phyloP scores from a whole-genome alignment of 2,113 vertebrate species.

The Crotalus helleri region DNA sequence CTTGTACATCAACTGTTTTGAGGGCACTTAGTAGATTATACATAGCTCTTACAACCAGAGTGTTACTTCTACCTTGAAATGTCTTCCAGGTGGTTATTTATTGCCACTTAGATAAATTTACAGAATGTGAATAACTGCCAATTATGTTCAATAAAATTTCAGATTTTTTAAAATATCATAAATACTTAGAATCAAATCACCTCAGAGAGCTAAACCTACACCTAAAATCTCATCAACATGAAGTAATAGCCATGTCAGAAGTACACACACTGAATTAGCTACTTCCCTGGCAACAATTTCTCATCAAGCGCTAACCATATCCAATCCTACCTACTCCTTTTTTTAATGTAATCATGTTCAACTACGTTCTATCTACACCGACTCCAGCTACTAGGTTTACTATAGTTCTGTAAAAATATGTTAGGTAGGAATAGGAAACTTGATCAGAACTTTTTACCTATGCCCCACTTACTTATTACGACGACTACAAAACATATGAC shows the following conservation, averaged over 20 bases:
- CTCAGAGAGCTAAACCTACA: neutral
- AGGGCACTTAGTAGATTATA: neutral
- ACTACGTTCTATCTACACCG: neutral
- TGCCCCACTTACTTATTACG: neutral
- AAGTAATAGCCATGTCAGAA: neutral
- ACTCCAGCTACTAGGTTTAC: neutral
- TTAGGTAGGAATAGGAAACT: neutral
- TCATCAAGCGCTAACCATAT: neutral
- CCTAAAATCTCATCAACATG: neutral
- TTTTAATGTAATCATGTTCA: neutral
- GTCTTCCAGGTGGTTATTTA: neutral
- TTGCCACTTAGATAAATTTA: neutral
- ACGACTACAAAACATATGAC: neutral
- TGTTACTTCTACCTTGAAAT: too few species aligned
- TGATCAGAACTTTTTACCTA: neutral
- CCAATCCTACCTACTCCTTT: neutral
- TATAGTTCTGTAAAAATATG: neutral
- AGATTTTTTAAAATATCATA: neutral
- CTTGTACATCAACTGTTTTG: neutral
- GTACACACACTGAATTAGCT: neutral
- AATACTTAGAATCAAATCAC: neutral
- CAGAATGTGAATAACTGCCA: neutral
- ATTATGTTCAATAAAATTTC: neutral
- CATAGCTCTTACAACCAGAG: neutral
- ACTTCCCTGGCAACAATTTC: neutral